These are phyloP conservation scores for Pherbina coryleti DNA, from an alignment of 2,888 invertebrate genomes.

Conservation along the genomic window DNA sequence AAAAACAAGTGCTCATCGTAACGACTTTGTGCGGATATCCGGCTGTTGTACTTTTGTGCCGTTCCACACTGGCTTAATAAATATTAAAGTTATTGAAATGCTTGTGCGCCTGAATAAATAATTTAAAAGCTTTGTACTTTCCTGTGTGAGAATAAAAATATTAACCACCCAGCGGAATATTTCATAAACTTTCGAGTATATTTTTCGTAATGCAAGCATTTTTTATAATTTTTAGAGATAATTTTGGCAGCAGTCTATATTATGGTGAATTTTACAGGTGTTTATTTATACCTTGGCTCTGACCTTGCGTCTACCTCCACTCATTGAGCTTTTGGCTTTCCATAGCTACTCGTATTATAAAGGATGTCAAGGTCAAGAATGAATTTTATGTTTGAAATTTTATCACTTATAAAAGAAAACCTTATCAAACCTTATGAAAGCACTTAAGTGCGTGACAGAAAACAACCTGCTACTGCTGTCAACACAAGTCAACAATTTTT, in stretches of 20 bases:
- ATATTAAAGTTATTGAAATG: no score
- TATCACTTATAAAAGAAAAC: not conserved
- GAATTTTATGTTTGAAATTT: not conserved
- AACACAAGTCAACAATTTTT: not conserved
- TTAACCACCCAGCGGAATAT: not conserved
- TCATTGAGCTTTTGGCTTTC: not conserved
- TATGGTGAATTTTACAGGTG: not conserved
- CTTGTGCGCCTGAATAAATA: no score
- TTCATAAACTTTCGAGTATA: not conserved
- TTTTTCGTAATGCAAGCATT: no score
- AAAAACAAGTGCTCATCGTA: not conserved
- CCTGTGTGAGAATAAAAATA: no score
- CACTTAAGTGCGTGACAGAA: not conserved
- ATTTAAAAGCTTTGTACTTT: no score
- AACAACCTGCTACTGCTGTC: not conserved
- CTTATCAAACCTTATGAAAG: not conserved
- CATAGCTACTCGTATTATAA: not conserved
- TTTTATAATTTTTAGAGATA: no score
- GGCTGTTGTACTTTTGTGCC: not conserved
- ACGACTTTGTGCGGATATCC: not conserved
- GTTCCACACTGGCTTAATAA: no score
- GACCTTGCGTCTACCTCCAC: not conserved
- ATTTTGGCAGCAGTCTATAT: not conserved
- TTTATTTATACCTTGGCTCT: not conserved
- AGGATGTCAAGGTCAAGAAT: not conserved